phyloP scores from a whole-genome alignment of 2,888 invertebrate species.

The Osmoderma eremita region DNA sequence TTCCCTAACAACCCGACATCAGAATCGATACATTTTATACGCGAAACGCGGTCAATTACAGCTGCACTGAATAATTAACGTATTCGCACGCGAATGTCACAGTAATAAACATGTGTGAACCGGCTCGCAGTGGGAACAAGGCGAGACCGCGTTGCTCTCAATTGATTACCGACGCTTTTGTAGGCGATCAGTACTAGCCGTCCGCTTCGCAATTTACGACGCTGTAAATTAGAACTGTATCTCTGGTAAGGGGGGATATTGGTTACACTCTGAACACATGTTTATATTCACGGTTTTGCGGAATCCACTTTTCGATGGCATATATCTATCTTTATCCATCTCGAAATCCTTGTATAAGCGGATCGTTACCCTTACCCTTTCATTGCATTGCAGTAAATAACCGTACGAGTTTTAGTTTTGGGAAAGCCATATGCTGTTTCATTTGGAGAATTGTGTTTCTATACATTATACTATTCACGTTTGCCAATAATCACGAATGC shows the following conservation, averaged over 20 bases:
- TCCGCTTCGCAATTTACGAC: constrained; percentile 40
- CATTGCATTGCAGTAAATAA: no score
- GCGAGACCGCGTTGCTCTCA: constrained; percentile 31
- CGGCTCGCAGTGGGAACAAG: background rate
- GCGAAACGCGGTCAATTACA: no score
- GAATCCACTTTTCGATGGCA: constrained; percentile 14
- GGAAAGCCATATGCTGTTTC: no score
- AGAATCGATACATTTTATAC: no score
- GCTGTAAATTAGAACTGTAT: constrained; percentile 42
- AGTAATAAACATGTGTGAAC: constrained; percentile 57
- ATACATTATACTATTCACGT: no score
- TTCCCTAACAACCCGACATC: no score
- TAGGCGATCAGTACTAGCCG: constrained; percentile 40
- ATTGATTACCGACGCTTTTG: constrained; percentile 56
- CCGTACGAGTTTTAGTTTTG: no score
- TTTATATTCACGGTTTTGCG: constrained; percentile 33
- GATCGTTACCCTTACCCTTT: no score
- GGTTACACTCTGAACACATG: constrained; percentile 30
- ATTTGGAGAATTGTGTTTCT: no score
- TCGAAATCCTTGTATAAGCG: no score
- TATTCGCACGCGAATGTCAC: constrained; percentile 57
- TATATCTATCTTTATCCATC: background rate
- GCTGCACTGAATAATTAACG: constrained; percentile 52
- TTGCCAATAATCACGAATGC: no score
- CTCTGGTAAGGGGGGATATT: no score